Evolutionary conservation across 2,888 invertebrate genomes (phyloP).

Genomic region (Girardia tigrina): DNA sequence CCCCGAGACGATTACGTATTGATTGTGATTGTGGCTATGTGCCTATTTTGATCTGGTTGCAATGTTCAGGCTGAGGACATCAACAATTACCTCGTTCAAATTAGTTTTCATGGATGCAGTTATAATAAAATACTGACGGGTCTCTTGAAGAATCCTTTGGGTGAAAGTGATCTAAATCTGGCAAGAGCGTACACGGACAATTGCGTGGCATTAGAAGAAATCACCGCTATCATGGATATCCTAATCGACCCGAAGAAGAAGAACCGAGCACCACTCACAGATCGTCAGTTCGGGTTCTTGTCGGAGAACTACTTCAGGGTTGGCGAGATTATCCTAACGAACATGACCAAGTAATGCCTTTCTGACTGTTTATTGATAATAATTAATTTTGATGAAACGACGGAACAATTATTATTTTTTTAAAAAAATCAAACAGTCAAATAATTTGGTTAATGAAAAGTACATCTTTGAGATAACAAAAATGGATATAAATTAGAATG

Average conservation of each 20-base stretch:
- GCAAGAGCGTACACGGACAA: neutral
- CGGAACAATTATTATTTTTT: too few species aligned
- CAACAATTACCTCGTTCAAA: conserved; percentile 7
- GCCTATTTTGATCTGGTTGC: neutral
- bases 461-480: too few species aligned
- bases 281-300: neutral
- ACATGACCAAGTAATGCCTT: neutral
- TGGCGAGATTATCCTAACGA: neutral
- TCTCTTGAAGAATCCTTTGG: neutral
- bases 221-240: neutral
- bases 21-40: neutral
- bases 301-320: neutral
- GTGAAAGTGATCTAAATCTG: neutral
- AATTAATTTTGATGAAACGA: neutral
- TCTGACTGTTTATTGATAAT: neutral
- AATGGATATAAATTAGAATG: too few species aligned
- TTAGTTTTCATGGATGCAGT: neutral
- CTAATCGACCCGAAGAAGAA: neutral
- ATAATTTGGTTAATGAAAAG: too few species aligned
- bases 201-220: neutral
- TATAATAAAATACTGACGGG: neutral
- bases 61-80: neutral
- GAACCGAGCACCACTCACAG: neutral
- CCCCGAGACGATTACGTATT: conserved; percentile 9
- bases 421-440: too few species aligned